Evolutionary conservation across 1,140 invertebrate species (phyloP).

Genomic region (Leucophenga varia): DNA sequence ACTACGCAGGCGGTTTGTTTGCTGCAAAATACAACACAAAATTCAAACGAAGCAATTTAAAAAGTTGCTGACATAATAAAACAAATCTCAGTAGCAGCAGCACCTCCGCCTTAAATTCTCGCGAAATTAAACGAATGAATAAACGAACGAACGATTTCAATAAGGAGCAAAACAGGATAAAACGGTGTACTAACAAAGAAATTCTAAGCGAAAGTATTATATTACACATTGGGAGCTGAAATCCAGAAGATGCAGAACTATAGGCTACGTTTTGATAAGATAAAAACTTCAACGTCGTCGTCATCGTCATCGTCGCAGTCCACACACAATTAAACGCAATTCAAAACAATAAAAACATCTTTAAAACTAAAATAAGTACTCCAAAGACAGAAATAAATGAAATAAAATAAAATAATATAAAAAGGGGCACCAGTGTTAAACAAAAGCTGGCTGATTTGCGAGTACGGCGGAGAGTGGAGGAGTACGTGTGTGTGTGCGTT

Average conservation of each 20-base stretch:
- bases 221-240: constrained; percentile 17
- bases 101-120: constrained; percentile 47
- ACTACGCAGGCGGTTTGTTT: constrained; percentile 40
- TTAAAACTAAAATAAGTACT: neutral
- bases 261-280: constrained; percentile 33
- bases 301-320: too few relatives aligned
- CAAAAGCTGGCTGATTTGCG: too few relatives aligned
- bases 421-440: too few relatives aligned
- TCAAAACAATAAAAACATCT: constrained; percentile 22
- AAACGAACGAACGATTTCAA: too few relatives aligned
- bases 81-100: too few relatives aligned
- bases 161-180: too few relatives aligned
- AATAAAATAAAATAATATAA: too few relatives aligned
- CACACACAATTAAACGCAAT: neutral
- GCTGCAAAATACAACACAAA: constrained; percentile 29
- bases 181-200: too few relatives aligned
- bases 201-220: constrained; percentile 30
- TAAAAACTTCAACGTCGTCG: too few relatives aligned
- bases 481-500: too few relatives aligned
- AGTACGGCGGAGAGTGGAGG: constrained; percentile 11
- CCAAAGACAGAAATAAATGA: too few relatives aligned
- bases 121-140: constrained; percentile 30
- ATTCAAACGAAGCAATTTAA: constrained; percentile 28
- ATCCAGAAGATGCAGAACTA: too few relatives aligned
- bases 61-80: constrained; percentile 45